A percentile compares a stretch with the other conserved stretches of the same genome.
Evolutionary conservation across 2,888 invertebrate species (phyloP).

Genomic region (Sepiola atlantica): DNA sequence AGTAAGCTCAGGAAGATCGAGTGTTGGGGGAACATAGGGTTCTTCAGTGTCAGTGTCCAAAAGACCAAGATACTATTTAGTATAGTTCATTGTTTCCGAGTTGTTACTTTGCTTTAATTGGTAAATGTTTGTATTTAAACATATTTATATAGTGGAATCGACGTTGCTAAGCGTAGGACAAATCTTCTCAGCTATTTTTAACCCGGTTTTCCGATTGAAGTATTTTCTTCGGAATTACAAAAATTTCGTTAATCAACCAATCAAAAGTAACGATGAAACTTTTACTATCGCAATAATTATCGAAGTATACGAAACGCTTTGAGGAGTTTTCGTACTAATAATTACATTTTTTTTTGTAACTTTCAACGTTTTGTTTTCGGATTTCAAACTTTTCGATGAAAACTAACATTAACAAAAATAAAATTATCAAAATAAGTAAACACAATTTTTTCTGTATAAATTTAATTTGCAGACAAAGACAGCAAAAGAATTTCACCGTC

Average conservation of each 20-base stretch:
- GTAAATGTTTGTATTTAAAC: too few relatives aligned
- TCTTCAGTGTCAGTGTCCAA: too few relatives aligned
- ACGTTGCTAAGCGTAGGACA: too few relatives aligned
- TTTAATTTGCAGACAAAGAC: not conserved
- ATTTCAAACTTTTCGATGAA: not conserved
- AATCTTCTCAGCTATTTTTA: too few relatives aligned
- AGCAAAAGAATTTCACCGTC: not conserved
- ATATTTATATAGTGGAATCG: too few relatives aligned
- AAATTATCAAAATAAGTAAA: not conserved
- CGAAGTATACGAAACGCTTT: not conserved
- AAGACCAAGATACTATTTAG: too few relatives aligned
- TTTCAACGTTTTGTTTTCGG: not conserved
- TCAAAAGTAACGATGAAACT: rapidly evolving
- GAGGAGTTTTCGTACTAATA: not conserved
- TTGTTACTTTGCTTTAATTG: too few relatives aligned
- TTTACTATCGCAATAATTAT: not conserved
- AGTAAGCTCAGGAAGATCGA: too few relatives aligned
- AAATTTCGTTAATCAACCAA: not conserved
- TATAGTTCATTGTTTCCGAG: too few relatives aligned
- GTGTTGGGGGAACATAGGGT: too few relatives aligned
- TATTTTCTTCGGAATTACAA: not conserved
- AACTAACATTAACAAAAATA: not conserved
- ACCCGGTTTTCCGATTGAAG: too few relatives aligned
- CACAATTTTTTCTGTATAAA: not conserved
- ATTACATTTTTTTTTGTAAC: not conserved